Conservation (phyloP, 1,140 invertebrate genomes). For the Paraescarpia echinospica region DNA sequence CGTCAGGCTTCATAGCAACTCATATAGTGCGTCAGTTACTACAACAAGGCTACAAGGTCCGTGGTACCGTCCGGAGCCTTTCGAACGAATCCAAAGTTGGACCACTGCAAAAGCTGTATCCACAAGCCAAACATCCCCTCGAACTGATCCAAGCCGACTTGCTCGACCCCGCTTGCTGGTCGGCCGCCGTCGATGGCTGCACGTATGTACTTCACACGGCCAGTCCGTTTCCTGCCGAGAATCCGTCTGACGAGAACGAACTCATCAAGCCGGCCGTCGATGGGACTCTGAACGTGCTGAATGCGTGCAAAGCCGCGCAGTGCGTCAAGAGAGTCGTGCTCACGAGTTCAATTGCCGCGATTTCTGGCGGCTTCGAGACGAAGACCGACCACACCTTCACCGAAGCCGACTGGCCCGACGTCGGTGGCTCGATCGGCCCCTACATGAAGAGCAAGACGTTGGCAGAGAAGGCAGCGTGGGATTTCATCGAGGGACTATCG, state of each 20-base stretch:
- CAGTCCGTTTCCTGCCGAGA: conserved; percentile 61
- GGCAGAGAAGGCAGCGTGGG: conserved; percentile 66
- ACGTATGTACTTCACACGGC: conserved; percentile 65
- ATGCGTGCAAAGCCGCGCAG: conserved; percentile 58
- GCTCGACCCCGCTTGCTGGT: conserved; percentile 52
- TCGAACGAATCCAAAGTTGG: conserved; percentile 57
- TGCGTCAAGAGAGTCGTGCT: conserved; percentile 64
- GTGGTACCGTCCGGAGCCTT: conserved; percentile 63
- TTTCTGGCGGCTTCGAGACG: conserved; percentile 55
- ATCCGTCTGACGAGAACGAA: conserved; percentile 58
- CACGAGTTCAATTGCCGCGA: conserved; percentile 63
- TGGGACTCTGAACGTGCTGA: conserved; percentile 63
- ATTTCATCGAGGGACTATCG: conserved; percentile 53
- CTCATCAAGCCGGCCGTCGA: conserved; percentile 63
- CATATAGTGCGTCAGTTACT: conserved; percentile 64
- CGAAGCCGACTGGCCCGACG: conserved; percentile 63
- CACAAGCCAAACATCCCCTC: conserved; percentile 57
- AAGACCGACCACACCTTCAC: conserved; percentile 53
- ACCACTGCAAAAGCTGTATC: conserved; percentile 54
- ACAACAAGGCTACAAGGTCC: conserved; percentile 60
- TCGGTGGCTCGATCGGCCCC: conserved; percentile 46
- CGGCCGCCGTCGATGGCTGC: conserved; percentile 59
- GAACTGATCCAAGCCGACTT: conserved; percentile 59
- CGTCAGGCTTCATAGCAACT: conserved; percentile 63
- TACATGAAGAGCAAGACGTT: conserved; percentile 63